These are phyloP conservation scores for Stichodactyla mertensii DNA, from an alignment of 64 coral and sea anemone species.

Conservation along the genomic window DNA sequence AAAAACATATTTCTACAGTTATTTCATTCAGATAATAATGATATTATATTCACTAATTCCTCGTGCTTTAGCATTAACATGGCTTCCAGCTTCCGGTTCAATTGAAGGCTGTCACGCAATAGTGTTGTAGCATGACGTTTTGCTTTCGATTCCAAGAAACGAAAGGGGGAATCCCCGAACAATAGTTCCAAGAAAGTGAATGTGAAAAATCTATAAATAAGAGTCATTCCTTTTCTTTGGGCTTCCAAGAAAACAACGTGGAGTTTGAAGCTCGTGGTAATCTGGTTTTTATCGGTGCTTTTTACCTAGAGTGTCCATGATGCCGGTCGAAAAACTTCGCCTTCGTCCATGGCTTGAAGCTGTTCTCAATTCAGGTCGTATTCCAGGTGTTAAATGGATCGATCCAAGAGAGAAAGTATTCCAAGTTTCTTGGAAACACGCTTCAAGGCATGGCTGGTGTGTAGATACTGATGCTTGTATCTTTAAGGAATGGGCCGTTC, in stretches of 20 bases:
- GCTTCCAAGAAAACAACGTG: neutral
- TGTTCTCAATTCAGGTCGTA: conserved; percentile 30
- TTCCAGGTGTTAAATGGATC: conserved; percentile 69
- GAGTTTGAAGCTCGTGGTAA: neutral
- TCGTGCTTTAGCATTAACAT: neutral
- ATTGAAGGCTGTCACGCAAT: conserved; percentile 1
- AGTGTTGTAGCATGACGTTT: neutral
- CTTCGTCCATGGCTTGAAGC: conserved; percentile 77
- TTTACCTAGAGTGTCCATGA: neutral
- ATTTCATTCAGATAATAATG: too few species aligned
- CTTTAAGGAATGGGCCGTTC: conserved; percentile 72
- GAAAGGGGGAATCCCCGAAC: conserved; percentile 28
- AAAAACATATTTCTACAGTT: too few species aligned
- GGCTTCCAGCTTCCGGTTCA: conserved; percentile 3
- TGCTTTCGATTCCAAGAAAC: conserved; percentile 31
- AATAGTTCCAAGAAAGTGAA: conserved; percentile 16
- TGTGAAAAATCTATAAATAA: conserved; percentile 10
- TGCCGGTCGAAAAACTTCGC: conserved; percentile 54
- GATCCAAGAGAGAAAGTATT: conserved; percentile 58
- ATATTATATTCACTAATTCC: neutral
- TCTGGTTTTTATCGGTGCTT: too few species aligned
- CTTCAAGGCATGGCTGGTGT: conserved; percentile 71
- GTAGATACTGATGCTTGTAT: conserved; percentile 63
- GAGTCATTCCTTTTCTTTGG: neutral
- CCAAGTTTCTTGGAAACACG: conserved; percentile 84